Evolutionary conservation across 2,888 invertebrate species (phyloP), one percentile per base, ranked within the genome.

Genomic region (Drosophila diplacantha): DNA sequence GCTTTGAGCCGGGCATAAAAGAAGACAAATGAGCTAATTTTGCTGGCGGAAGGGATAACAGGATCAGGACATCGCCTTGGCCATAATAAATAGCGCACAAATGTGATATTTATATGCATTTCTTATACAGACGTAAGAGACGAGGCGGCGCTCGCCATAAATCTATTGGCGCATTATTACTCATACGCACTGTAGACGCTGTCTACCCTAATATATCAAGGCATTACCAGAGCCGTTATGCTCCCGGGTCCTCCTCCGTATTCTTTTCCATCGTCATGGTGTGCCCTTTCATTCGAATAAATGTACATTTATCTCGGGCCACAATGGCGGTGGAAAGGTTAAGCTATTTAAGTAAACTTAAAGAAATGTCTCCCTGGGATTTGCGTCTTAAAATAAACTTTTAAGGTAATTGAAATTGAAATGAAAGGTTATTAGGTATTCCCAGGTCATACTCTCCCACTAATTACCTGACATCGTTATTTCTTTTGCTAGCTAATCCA

Each of bases 21-120:
- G 57, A 80, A 80, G 83, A 83, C 75, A 83, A 80, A 80, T 78
- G 83, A 83, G 81, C 80, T 77, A 77, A 77, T 77, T 77, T 77
- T 64, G 43, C 67, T 63, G 72, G 32, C 60, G 44, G 57, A 56
- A 72, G 38, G 68, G 60, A 66, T 61, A 54, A 63, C 52, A 53
- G 56, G 49, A 62, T 69, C 51, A 57, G 63, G 41, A 39, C 60
- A 57, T 47, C 37, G 51, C 50, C 63, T 51, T 56, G 64, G 41
- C 54, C 69, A 67, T 78, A 81, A 78, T 80, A 79, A 79, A 81
- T 79, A 54, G 74, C 56, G 34, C 47, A 74, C 43, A 72, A 74
- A 73, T 82, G 65, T 59, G 55, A 63, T 76, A 81, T 77, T 82
- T 82, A 74, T 74, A 79, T 76, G 80, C 74, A 74, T 82, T 83